Base-by-base conservation (phyloP, 2,888 invertebrate species). In the Sycophila texana region DNA sequence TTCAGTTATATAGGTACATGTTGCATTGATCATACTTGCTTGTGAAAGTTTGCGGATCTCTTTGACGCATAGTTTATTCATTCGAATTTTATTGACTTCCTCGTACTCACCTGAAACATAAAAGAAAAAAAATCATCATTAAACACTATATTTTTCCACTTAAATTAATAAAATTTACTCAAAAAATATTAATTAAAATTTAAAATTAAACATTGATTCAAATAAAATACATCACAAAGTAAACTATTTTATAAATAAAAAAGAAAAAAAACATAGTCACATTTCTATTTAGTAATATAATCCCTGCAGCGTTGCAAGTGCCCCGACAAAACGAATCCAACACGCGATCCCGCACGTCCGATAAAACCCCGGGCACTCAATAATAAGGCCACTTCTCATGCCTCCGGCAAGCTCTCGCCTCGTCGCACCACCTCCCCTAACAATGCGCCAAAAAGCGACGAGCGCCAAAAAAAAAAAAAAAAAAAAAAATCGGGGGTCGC, bases 101-200 rank as follows among this genome's bases (percentile, higher is more conserved):
- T 0, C 47, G 49, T 2, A 55, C 76, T 71, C 57, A 76, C 63
- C 76, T 76, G 57, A 18, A 76, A 76, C 61, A 61, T 7, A 75
- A 26, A 47, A 75, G 57, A 18, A 70, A 30, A 39, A 2, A 26
- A n/a, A 49, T 49, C 1, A 26, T 26, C 26, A 26, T 26, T 26
- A 26, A 26, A 26, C 26, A 26, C 3, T 26, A 26, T 26, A n/a
- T n/a, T n/a, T n/a, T n/a, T n/a, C n/a, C n/a, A n/a, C n/a, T n/a
- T n/a, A n/a, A n/a, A n/a, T n/a, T n/a, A n/a, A n/a, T n/a, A n/a
- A n/a, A n/a, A n/a, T n/a, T n/a, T n/a, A n/a, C n/a, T n/a, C n/a
- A n/a, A n/a, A 26, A 70, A 30, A 39, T 13, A 39, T 18, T 30
- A n/a, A 49, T 26, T 18, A 61, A 51, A n/a, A n/a, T n/a, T n/a